Conservation (phyloP, 1,140 invertebrate genomes). For the Druon quercuslanigerum region DNA sequence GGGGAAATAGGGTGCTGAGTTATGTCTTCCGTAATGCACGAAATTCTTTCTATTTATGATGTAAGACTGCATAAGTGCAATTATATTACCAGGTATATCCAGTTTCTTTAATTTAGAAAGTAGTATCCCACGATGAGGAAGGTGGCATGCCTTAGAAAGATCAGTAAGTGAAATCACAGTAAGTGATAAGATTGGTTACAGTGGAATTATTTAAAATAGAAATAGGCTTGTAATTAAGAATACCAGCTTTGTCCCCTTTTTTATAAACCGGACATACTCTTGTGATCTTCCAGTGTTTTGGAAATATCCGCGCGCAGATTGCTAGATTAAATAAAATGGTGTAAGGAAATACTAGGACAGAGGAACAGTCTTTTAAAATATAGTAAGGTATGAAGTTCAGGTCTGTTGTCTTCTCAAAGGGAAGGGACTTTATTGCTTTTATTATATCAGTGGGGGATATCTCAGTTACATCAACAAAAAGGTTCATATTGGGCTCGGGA, state of each 20-base stretch:
- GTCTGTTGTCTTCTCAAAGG: too few species aligned
- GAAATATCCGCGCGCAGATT: background rate
- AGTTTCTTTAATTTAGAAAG: conserved; percentile 36
- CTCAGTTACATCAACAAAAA: too few species aligned
- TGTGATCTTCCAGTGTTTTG: too few species aligned
- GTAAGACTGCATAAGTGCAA: conserved; percentile 44
- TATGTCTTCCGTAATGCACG: conserved; percentile 37
- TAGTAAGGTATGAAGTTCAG: background rate
- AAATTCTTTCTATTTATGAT: conserved; percentile 35
- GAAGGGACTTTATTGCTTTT: too few species aligned
- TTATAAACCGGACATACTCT: too few species aligned
- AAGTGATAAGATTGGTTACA: conserved; percentile 12
- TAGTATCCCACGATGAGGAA: conserved; percentile 37
- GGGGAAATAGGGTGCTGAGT: too few species aligned
- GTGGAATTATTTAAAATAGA: too few species aligned
- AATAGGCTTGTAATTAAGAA: too few species aligned
- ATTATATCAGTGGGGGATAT: too few species aligned
- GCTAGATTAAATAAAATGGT: background rate
- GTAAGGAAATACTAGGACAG: conserved; percentile 26
- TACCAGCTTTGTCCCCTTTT: too few species aligned
- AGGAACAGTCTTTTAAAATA: background rate
- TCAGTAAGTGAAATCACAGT: conserved; percentile 34
- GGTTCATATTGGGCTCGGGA: too few species aligned
- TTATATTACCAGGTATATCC: conserved; percentile 21
- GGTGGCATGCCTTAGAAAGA: conserved; percentile 49